Evolutionary conservation across 1,140 invertebrate species (phyloP).

Genomic region (Tetragnatha versicolor): DNA sequence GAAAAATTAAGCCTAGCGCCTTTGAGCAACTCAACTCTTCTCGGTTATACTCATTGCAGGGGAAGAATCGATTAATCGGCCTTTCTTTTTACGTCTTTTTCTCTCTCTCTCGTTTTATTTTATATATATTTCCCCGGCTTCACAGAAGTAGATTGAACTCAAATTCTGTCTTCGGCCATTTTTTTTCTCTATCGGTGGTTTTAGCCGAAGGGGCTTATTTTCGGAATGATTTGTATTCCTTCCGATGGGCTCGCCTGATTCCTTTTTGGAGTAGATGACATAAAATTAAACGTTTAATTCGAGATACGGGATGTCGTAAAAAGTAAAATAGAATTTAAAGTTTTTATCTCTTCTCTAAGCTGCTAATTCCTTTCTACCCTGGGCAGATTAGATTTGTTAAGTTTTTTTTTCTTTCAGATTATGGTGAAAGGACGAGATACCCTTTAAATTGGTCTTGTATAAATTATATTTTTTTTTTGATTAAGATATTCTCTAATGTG

Average conservation of each 20-base stretch:
- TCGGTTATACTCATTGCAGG: constrained; percentile 20
- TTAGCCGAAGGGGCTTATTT: not conserved
- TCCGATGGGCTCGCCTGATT: constrained; percentile 2
- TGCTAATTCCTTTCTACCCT: too few relatives aligned
- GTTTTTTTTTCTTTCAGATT: too few relatives aligned
- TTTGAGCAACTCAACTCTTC: constrained; percentile 22
- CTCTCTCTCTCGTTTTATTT: not conserved
- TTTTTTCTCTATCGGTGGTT: not conserved
- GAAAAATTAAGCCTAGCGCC: constrained; percentile 30
- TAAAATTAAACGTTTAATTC: constrained; percentile 17
- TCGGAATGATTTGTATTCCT: constrained; percentile 31
- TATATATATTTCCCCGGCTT: constrained; percentile 7
- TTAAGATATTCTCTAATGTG: too few relatives aligned
- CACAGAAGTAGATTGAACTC: constrained; percentile 9
- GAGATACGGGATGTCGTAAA: not conserved
- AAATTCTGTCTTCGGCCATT: not conserved
- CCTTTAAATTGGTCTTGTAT: too few relatives aligned
- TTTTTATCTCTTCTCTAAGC: not conserved
- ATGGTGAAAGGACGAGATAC: too few relatives aligned
- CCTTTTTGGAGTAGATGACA: not conserved
- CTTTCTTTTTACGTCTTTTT: constrained; percentile 5
- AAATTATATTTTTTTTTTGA: too few relatives aligned
- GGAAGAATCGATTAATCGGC: constrained; percentile 38
- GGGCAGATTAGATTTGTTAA: too few relatives aligned
- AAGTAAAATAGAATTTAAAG: not conserved